These are phyloP conservation scores for Acleris sparsana DNA, from an alignment of 2,888 invertebrate species.

Conservation along the genomic window DNA sequence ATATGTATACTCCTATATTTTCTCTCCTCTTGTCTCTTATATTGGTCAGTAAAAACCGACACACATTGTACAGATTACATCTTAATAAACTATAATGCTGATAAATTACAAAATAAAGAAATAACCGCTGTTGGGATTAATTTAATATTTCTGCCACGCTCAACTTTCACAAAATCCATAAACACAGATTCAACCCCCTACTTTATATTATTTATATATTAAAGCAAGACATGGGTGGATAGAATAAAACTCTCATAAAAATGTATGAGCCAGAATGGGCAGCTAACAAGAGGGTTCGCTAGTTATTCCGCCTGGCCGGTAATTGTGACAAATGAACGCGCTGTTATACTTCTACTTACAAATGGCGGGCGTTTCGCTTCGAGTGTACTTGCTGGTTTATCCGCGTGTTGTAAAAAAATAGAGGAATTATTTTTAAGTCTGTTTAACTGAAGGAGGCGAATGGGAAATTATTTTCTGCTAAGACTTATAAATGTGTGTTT, in stretches of 20 bases:
- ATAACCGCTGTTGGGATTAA: too few species aligned
- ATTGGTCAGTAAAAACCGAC: background rate
- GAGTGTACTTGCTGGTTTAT: constrained; percentile 10
- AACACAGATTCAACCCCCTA: too few species aligned
- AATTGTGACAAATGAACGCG: constrained; percentile 79
- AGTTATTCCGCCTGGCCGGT: constrained; percentile 80
- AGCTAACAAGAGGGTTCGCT: constrained; percentile 70
- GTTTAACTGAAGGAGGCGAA: too few species aligned
- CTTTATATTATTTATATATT: constrained; percentile 8
- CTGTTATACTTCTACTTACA: constrained; percentile 51
- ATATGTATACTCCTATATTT: too few species aligned
- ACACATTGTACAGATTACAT: background rate
- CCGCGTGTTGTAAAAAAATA: background rate
- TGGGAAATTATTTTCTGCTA: too few species aligned
- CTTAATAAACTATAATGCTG: too few species aligned
- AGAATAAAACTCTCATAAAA: constrained; percentile 77
- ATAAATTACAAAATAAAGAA: too few species aligned
- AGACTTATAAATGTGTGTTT: too few species aligned
- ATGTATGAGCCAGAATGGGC: constrained; percentile 78
- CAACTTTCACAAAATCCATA: too few species aligned
- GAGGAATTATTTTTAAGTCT: too few species aligned
- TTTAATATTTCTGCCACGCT: too few species aligned
- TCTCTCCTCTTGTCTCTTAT: too few species aligned
- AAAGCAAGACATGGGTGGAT: constrained; percentile 72
- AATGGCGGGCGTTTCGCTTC: constrained; percentile 36